phyloP scores from a whole-genome alignment of 2,888 invertebrate species.

The Meta bourneti region DNA sequence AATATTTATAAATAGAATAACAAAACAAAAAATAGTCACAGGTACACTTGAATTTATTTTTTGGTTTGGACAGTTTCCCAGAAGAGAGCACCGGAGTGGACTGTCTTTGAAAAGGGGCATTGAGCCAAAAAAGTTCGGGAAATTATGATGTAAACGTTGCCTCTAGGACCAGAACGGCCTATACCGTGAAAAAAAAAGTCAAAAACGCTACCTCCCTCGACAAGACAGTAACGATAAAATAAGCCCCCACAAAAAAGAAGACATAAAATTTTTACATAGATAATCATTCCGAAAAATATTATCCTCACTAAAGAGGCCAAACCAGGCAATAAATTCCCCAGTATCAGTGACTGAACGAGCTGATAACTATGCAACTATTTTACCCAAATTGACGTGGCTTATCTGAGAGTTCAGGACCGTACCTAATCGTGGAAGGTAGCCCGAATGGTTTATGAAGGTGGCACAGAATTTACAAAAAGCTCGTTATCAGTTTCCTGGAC shows the following conservation, averaged over 20 bases:
- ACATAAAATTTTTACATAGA: not conserved
- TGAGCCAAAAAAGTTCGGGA: not conserved
- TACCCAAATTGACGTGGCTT: slow-evolving; percentile 30
- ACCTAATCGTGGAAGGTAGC: slow-evolving; percentile 25
- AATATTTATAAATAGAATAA: too few relatives aligned
- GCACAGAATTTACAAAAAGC: not conserved
- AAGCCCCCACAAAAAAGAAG: not conserved
- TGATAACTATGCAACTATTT: slow-evolving; percentile 44
- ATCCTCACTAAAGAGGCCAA: not conserved
- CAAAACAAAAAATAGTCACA: too few relatives aligned
- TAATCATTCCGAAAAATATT: not conserved
- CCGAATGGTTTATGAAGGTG: slow-evolving; percentile 32
- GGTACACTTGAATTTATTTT: too few relatives aligned
- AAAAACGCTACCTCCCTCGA: not conserved
- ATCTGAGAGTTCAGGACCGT: not conserved
- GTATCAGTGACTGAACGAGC: slow-evolving; percentile 41
- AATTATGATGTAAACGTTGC: not conserved
- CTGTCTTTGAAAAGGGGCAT: too few relatives aligned
- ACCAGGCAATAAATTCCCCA: slow-evolving; percentile 34
- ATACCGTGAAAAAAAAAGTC: not conserved
- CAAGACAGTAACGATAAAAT: not conserved
- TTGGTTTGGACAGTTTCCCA: too few relatives aligned
- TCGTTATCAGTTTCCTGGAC: not conserved
- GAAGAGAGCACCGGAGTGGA: too few relatives aligned
- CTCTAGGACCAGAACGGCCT: not conserved